Evolutionary conservation across 2,888 invertebrate species (phyloP).

Genomic region (Dyspetes luteomarginatus): DNA sequence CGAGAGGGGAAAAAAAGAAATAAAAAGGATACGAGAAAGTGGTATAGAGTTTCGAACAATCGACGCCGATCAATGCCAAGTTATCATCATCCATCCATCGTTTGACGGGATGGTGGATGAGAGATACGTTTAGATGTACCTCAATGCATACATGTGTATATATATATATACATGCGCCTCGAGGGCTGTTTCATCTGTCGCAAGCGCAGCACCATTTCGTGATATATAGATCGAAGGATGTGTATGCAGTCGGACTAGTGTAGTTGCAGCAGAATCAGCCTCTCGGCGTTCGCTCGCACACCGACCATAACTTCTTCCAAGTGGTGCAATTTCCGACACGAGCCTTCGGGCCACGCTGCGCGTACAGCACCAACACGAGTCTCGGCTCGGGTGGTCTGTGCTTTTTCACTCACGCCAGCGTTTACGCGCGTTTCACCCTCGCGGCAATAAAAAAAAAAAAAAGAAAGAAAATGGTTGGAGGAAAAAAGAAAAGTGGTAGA

Average conservation of each 20-base stretch:
- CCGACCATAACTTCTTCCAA: slow-evolving; percentile 51
- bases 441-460: slow-evolving; percentile 19
- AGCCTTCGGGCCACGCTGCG: slow-evolving; percentile 13
- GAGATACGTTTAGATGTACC: background rate
- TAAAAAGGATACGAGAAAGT: background rate
- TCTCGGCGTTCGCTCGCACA: slow-evolving; percentile 25
- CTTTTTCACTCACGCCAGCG: background rate
- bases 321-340: slow-evolving; percentile 44
- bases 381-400: background rate
- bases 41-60: slow-evolving; percentile 34
- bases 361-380: slow-evolving; percentile 10
- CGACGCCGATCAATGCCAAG: slow-evolving; percentile 36
- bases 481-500: background rate
- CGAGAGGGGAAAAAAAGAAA: background rate
- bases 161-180: background rate
- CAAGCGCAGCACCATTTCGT: background rate
- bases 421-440: slow-evolving; percentile 23
- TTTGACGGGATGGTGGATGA: slow-evolving; percentile 6
- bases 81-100: slow-evolving; percentile 23
- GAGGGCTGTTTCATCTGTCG: background rate
- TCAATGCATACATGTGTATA: background rate
- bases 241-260: background rate
- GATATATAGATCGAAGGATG: no score
- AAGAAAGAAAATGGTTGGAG: background rate
- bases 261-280: slow-evolving; percentile 7